Evolutionary conservation across 2,888 invertebrate species (phyloP), one percentile per base, ranked within the genome.

Genomic region (Notodonta dromedarius): DNA sequence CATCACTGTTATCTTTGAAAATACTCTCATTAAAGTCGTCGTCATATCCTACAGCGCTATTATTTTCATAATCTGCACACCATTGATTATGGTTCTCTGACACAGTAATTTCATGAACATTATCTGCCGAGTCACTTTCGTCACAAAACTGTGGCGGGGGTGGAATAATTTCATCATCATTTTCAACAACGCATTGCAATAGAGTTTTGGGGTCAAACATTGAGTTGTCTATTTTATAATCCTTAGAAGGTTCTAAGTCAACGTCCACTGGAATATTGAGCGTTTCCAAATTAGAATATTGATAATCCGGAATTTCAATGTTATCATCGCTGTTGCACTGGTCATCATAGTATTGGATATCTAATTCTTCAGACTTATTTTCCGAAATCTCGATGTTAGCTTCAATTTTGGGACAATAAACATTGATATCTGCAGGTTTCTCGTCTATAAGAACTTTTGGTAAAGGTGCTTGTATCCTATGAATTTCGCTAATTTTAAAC

Each of bases 201-300:
- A 93, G 73, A 50, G 79, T 82, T 82, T 85, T 89, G 5, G 93
- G 93, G 73, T 93, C 80, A 51, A 93, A 83, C 86, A 92, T 83
- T 13, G 81, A 76, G 24, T 83, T 78, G 62, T 85, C 85, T 60
- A 89, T 73, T 63, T 83, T 73, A 46, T 71, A 79, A 39, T 82
- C 73, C 13, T 53, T 44, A 16, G 44, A 57, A 7, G 62, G 39
- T 32, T 73, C 64, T 9, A 70, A 58, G 40, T 69, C 62, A 44
- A 58, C 51, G 52, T 63, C 57, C 12, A 0, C n/a, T 5, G 61
- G 56, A 51, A 73, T 48, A 40, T 61, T n/a, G 11, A 68, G 39
- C 2, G 59, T 60, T 16, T 70, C 72, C 40, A 76, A 57, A 59
- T 66, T 56, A 35, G 56, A 35, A 24, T 40, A 42, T 48, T 65